Conservation (phyloP, 2,113 vertebrate genomes). For the Aix galericulata region DNA sequence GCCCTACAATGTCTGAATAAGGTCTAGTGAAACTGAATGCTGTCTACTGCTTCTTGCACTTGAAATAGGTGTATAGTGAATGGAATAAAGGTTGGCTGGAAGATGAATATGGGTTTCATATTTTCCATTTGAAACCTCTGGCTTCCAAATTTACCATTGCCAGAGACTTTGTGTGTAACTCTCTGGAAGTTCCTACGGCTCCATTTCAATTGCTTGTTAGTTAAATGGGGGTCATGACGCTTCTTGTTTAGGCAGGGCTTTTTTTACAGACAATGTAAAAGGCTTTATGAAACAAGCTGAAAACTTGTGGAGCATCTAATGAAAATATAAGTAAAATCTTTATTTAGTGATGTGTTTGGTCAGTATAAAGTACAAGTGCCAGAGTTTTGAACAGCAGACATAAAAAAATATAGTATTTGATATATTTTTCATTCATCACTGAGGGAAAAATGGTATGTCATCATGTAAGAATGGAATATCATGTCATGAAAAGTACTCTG, state of each 20-base stretch:
- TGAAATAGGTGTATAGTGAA: background rate
- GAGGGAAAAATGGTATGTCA: background rate
- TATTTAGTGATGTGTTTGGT: background rate
- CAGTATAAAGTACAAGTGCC: background rate
- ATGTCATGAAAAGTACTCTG: background rate
- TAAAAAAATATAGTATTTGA: background rate
- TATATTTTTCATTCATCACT: background rate
- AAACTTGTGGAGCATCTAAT: background rate
- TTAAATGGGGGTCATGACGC: background rate
- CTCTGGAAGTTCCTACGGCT: background rate
- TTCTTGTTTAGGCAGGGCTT: background rate
- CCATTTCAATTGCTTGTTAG: background rate
- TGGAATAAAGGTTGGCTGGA: background rate
- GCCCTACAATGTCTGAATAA: slow-evolving; percentile 10
- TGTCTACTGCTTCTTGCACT: background rate
- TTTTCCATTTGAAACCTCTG: background rate
- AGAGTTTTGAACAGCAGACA: background rate
- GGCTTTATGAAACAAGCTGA: background rate
- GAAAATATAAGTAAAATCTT: background rate
- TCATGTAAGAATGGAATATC: background rate
- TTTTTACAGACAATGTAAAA: background rate
- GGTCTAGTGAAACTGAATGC: slow-evolving; percentile 1
- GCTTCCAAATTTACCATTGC: background rate
- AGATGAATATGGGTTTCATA: background rate
- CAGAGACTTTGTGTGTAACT: background rate